Evolutionary conservation across 2,113 vertebrate species (phyloP).

Genomic region (Rhipidura dahli): DNA sequence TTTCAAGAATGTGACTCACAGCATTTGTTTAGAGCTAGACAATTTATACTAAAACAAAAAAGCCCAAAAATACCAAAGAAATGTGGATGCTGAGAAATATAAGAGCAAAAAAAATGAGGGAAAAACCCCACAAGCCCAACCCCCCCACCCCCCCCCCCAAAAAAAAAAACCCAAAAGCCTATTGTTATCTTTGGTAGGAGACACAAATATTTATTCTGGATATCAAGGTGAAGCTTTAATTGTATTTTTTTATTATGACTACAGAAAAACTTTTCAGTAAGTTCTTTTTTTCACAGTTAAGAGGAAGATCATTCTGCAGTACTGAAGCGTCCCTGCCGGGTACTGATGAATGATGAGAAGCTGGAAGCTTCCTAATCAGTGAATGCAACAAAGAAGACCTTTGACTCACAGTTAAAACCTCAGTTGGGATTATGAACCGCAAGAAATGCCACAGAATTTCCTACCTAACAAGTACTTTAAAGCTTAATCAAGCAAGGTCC

Average conservation of each 20-base stretch:
- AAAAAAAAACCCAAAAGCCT: background rate
- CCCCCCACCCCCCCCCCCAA: accelerated
- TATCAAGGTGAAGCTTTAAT: background rate
- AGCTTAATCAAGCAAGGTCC: background rate
- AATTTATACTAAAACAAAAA: background rate
- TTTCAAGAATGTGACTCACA: background rate
- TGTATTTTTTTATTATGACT: background rate
- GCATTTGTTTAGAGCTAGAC: background rate
- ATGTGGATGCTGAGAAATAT: background rate
- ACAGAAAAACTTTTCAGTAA: background rate
- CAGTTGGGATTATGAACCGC: background rate
- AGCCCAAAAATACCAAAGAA: background rate
- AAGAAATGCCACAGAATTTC: constrained; percentile 17
- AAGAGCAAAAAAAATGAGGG: background rate
- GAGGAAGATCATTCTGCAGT: background rate
- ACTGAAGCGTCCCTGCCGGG: background rate
- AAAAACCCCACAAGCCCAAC: background rate
- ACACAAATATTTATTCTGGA: background rate
- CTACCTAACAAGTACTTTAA: background rate
- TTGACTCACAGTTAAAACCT: constrained; percentile 29
- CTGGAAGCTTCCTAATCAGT: constrained; percentile 42
- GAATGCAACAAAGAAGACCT: constrained; percentile 25
- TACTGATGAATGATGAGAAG: constrained; percentile 28
- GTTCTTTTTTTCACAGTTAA: background rate
- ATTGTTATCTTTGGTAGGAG: constrained; percentile 2